phyloP scores from a whole-genome alignment of 2,888 invertebrate species.

The Galerucella pusilla region DNA sequence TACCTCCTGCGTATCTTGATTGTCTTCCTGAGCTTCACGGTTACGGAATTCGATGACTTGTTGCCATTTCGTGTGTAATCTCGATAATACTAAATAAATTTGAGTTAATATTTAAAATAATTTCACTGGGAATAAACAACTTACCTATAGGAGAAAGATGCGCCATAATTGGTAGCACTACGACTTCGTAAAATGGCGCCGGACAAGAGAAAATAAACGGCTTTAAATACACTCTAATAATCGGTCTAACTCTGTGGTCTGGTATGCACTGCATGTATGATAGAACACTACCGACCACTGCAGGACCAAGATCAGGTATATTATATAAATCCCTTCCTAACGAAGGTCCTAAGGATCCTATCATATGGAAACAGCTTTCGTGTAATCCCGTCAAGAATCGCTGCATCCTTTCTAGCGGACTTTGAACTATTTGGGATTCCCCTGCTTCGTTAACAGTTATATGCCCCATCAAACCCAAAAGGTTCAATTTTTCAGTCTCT shows the following conservation, averaged over 20 bases:
- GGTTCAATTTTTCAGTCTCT: constrained; percentile 80
- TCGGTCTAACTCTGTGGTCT: constrained; percentile 85
- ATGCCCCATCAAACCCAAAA: constrained; percentile 73
- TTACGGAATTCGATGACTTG: constrained; percentile 82
- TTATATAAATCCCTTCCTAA: constrained; percentile 90
- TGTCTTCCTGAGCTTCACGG: constrained; percentile 80
- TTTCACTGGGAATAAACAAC: constrained; percentile 57
- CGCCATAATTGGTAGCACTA: constrained; percentile 82
- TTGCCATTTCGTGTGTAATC: constrained; percentile 82
- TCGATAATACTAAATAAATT: constrained; percentile 70
- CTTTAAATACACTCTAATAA: constrained; percentile 86
- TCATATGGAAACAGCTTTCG: constrained; percentile 84
- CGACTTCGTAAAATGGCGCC: constrained; percentile 79
- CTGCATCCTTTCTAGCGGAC: constrained; percentile 85
- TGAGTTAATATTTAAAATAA: background rate
- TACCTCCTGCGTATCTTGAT: constrained; percentile 84
- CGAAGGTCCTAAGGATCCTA: constrained; percentile 81
- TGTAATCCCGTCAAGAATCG: constrained; percentile 79
- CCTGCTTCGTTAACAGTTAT: constrained; percentile 53
- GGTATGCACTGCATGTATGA: constrained; percentile 80
- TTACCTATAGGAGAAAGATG: constrained; percentile 83
- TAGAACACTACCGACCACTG: constrained; percentile 78
- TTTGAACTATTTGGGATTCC: constrained; percentile 63
- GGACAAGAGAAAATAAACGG: constrained; percentile 90
- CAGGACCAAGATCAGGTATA: constrained; percentile 78